Percentiles rank a stretch among this genome's conserved stretches.
phyloP scores from a whole-genome alignment of 2,888 invertebrate species.

The Drosophila flavopinicola region DNA sequence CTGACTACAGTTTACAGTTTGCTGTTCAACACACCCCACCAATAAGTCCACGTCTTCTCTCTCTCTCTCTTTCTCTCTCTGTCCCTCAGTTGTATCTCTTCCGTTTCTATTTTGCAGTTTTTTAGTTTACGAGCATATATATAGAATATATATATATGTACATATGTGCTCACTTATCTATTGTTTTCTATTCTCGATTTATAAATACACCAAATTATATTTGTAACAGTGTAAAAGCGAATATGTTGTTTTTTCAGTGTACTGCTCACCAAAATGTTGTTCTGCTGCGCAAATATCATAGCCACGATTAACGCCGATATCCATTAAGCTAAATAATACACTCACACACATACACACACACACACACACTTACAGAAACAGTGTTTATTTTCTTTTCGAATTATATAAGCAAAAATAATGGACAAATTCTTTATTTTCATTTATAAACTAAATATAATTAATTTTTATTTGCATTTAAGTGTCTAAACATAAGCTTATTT shows the following conservation, averaged over 20 bases:
- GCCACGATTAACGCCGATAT: slow-evolving; percentile 77
- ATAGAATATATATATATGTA: neutral
- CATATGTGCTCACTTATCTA: slow-evolving; percentile 11
- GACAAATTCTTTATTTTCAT: neutral
- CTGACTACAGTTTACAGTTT: slow-evolving; percentile 31
- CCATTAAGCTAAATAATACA: slow-evolving; percentile 67
- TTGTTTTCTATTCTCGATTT: slow-evolving; percentile 33
- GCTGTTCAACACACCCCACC: slow-evolving; percentile 11
- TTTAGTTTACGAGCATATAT: slow-evolving; percentile 8
- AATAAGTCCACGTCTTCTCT: slow-evolving; percentile 25
- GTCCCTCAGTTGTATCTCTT: slow-evolving; percentile 10
- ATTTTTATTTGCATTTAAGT: slow-evolving; percentile 56
- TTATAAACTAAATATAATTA: slow-evolving; percentile 14
- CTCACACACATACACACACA: slow-evolving; percentile 31
- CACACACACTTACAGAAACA: slow-evolving; percentile 20
- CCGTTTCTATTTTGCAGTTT: slow-evolving; percentile 35
- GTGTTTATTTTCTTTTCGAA: slow-evolving; percentile 5
- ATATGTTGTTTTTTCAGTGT: slow-evolving; percentile 79
- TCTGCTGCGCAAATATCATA: slow-evolving; percentile 72
- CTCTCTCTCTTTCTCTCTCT: slow-evolving; percentile 9
- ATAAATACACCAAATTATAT: slow-evolving; percentile 65
- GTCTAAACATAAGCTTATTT: slow-evolving; percentile 47
- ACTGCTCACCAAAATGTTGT: slow-evolving; percentile 74
- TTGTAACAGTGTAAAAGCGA: slow-evolving; percentile 80
- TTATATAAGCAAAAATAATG: neutral